These are phyloP conservation scores for Drosophila bocki DNA, from an alignment of 1,140 invertebrate genomes.

Conservation along the genomic window DNA sequence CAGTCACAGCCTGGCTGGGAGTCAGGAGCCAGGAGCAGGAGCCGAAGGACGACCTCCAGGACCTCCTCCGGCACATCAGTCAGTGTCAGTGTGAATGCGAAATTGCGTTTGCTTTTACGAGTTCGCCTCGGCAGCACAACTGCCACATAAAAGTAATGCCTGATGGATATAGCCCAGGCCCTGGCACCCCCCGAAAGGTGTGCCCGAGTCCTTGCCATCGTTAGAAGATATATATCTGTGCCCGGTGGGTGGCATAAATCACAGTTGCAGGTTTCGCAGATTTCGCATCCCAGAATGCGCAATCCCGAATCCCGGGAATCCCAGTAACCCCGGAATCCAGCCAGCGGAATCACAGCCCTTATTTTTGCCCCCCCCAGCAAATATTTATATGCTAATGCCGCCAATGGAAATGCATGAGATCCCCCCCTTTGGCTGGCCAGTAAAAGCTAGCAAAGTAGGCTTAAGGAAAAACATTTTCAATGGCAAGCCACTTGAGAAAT, in stretches of 20 bases:
- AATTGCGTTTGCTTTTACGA: constrained; percentile 82
- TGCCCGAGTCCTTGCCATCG: constrained; percentile 50
- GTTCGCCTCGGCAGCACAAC: constrained; percentile 46
- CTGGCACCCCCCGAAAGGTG: constrained; percentile 23
- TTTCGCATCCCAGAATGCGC: constrained; percentile 17
- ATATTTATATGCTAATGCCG: constrained; percentile 47
- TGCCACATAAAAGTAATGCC: constrained; percentile 64
- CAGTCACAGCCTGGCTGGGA: constrained; percentile 3
- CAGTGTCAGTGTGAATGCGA: constrained; percentile 80
- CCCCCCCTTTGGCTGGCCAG: neutral
- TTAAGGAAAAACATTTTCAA: constrained; percentile 10
- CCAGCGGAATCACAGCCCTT: constrained; percentile 42
- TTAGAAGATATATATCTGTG: constrained; percentile 40
- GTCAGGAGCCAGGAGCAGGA: neutral
- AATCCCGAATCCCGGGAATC: neutral
- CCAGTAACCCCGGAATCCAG: constrained; percentile 1
- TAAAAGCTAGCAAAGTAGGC: neutral
- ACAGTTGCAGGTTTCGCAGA: constrained; percentile 43
- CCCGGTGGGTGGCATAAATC: constrained; percentile 43
- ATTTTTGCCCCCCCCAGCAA: constrained; percentile 13
- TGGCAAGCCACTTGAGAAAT: neutral
- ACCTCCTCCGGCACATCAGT: constrained; percentile 61
- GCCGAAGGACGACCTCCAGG: constrained; percentile 42
- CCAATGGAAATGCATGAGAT: constrained; percentile 20
- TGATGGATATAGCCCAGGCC: constrained; percentile 48